Base-by-base conservation (phyloP, 1,140 invertebrate genomes). In the Whitmania pigra region DNA sequence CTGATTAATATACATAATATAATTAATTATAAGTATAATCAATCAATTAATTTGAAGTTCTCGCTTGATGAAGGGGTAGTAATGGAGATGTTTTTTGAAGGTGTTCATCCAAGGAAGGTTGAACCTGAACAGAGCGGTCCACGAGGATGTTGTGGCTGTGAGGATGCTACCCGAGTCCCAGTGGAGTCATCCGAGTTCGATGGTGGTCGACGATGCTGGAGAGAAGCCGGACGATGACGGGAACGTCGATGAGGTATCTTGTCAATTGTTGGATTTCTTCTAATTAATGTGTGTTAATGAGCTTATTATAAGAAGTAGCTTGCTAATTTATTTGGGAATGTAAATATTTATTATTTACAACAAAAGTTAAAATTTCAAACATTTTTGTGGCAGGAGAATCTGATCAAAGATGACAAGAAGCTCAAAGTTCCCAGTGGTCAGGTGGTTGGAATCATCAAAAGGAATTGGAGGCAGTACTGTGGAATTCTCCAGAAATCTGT, bases 81-180 rank as follows among this genome's bases (percentile, higher is more conserved):
- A 2, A 36, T 6, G 6, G 31, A 6, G 31, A 36, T 49, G 9
- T 49, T 49, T 43, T 49, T 49, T 17, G 15, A 60, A 93, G 90
- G 87, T 97, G 72, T 84, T 97, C 20, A 84, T 97, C 53, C 93
- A 95, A 88, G 94, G 94, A 13, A 85, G 89, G 71, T 85, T 86
- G 71, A 87, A 90, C 73, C 85, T 97, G 36, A 99, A 99, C 82
- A 85, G 97, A 71, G 92, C 93, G n/a, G 88, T 98, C 5, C 90
- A 99, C 82, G 94, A 93, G 36, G 97, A 99, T 82, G 84, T 89
- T 72, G 94, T 99, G 18, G 95, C 92, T 17, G 82, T 99, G 72
- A 88, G 97, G 83, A 82, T 99, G 22, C 85, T 99, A 31, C 90
- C 93, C 2, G 87, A 97, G 84, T 85, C 87, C 63, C 84, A 97